Conservation (phyloP, 2,113 vertebrate species). For the Periophthalmodon schlosseri region DNA sequence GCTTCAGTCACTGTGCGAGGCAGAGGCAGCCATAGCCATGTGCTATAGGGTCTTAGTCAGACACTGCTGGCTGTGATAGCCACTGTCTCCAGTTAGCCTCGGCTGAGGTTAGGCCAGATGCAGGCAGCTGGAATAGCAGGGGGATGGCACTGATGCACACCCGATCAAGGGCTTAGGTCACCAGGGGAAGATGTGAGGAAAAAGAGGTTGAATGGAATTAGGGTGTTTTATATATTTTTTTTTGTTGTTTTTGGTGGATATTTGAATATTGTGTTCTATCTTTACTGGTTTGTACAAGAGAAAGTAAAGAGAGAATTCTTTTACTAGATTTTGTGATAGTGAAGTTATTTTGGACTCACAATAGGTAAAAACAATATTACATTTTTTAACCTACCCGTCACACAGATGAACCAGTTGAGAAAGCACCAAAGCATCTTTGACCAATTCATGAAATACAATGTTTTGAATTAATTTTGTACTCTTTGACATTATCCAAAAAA, state of each 20-base stretch:
- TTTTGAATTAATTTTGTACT: not conserved
- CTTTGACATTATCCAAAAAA: not conserved
- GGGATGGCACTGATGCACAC: slow-evolving; percentile 1
- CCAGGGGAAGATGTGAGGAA: not conserved
- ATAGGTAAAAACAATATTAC: not conserved
- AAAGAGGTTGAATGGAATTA: not conserved
- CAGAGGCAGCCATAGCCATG: slow-evolving; percentile 39
- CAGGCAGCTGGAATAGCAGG: slow-evolving; percentile 23
- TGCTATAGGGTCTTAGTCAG: slow-evolving; percentile 62
- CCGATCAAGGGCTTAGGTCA: not conserved
- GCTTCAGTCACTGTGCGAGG: slow-evolving; percentile 59
- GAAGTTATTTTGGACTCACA: not conserved
- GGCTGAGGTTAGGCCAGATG: slow-evolving; percentile 27
- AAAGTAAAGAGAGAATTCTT: no score
- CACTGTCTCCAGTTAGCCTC: slow-evolving; percentile 56
- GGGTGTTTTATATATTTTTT: not conserved
- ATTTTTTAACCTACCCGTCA: not conserved
- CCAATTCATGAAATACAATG: not conserved
- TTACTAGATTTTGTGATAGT: not conserved
- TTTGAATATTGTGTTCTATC: not conserved
- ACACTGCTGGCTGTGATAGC: slow-evolving; percentile 65
- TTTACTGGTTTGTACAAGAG: not conserved
- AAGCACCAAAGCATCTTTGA: not conserved
- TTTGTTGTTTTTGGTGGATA: not conserved
- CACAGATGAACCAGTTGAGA: no score